Conservation (phyloP, 2,797 vertebrate genomes). For the Remorina albescens region DNA sequence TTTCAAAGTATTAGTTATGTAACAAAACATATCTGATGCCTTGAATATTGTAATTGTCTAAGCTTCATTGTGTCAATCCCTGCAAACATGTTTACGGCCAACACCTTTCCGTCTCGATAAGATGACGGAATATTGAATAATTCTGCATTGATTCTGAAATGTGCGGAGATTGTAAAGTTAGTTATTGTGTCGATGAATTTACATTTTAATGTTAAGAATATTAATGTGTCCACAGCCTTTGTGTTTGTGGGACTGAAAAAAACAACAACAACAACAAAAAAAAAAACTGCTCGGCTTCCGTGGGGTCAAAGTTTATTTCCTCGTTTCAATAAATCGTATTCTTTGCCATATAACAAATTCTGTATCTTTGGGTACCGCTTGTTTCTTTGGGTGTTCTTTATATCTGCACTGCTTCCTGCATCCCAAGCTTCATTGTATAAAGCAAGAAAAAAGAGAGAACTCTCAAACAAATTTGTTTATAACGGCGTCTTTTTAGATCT, state of each 20-base stretch:
- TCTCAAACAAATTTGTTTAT: conserved; percentile 72
- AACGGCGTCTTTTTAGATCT: conserved; percentile 68
- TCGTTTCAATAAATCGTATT: background rate
- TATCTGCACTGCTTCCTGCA: conserved; percentile 20
- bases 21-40: background rate
- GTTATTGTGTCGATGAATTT: background rate
- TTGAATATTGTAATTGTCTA: no score
- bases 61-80: no score
- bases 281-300: background rate
- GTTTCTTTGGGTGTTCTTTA: conserved; percentile 26
- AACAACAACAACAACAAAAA: no score
- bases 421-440: conserved; percentile 16
- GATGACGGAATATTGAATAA: no score
- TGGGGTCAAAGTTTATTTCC: conserved; percentile 10
- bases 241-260: background rate
- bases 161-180: background rate
- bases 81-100: no score
- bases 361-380: background rate
- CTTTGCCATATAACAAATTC: background rate
- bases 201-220: background rate
- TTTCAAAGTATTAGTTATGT: background rate
- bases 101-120: no score
- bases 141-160: background rate
- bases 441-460: conserved; percentile 46
- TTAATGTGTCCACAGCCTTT: background rate